Evolutionary conservation across 2,888 invertebrate genomes (phyloP).

Genomic region (Oxyteleia sp.): DNA sequence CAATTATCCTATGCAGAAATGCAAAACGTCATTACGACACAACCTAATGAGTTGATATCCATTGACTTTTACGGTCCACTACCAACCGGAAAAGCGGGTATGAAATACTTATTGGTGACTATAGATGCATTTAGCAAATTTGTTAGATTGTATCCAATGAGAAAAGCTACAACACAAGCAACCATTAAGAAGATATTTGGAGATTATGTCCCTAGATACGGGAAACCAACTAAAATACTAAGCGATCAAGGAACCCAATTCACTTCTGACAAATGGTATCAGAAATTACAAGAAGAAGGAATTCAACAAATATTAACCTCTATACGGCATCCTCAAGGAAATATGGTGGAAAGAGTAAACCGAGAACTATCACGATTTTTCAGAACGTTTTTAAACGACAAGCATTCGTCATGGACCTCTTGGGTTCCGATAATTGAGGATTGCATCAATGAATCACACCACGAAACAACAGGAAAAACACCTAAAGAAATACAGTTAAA

Average conservation of each 20-base stretch:
- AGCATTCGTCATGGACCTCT: neutral
- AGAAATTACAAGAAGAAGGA: neutral
- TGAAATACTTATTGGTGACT: constrained; percentile 36
- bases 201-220: constrained; percentile 9
- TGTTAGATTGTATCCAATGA: constrained; percentile 45
- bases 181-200: neutral
- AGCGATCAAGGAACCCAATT: constrained; percentile 48
- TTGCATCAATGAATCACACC: constrained; percentile 1
- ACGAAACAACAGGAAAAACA: neutral
- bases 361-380: constrained; percentile 10
- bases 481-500: neutral
- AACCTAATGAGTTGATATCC: constrained; percentile 32
- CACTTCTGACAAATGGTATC: no score
- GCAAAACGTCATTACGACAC: neutral
- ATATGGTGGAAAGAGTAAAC: constrained; percentile 37
- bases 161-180: constrained; percentile 22
- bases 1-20: neutral
- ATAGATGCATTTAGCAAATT: constrained; percentile 48
- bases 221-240: constrained; percentile 8
- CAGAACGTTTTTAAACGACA: neutral
- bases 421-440: constrained; percentile 18
- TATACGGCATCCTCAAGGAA: constrained; percentile 42
- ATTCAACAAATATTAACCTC: constrained; percentile 28
- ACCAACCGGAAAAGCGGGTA: constrained; percentile 15
- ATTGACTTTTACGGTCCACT: constrained; percentile 60